Conservation (phyloP, 1,140 invertebrate genomes). For the Temnothorax longispinosus region DNA sequence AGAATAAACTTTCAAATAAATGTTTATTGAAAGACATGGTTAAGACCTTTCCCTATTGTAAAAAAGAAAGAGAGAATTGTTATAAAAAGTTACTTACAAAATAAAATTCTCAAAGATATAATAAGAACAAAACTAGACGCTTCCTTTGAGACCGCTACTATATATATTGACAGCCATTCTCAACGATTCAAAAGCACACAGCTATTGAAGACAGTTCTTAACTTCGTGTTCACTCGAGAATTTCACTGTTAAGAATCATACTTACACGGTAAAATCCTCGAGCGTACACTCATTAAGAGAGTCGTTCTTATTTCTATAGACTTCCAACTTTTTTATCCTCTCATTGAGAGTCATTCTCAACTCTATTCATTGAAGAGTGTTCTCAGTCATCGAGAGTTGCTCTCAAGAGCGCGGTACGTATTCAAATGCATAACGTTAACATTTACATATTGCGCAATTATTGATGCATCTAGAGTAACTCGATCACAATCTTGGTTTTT, state of each 20-base stretch:
- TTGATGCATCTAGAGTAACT: conserved; percentile 11
- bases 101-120: conserved; percentile 23
- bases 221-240: conserved; percentile 11
- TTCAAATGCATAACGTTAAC: background rate
- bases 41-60: background rate
- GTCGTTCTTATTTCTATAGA: conserved; percentile 41
- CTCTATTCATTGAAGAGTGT: conserved; percentile 36
- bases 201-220: conserved; percentile 10
- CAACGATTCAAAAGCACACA: background rate
- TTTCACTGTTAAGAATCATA: conserved; percentile 9
- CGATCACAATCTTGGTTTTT: background rate
- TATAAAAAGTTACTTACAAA: background rate
- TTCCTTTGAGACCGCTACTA: background rate
- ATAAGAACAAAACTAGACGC: background rate
- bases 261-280: conserved; percentile 3
- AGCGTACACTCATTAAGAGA: conserved; percentile 10
- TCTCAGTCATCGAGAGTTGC: conserved; percentile 24
- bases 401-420: conserved; percentile 1
- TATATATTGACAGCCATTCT: conserved; percentile 19
- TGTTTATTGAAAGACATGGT: background rate
- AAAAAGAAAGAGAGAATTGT: background rate
- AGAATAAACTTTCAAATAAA: background rate
- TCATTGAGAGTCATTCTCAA: conserved; percentile 30
- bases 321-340: conserved; percentile 36
- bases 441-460: conserved; percentile 38